Evolutionary conservation across 2,113 vertebrate species (phyloP).

Genomic region (Piprites chloris): DNA sequence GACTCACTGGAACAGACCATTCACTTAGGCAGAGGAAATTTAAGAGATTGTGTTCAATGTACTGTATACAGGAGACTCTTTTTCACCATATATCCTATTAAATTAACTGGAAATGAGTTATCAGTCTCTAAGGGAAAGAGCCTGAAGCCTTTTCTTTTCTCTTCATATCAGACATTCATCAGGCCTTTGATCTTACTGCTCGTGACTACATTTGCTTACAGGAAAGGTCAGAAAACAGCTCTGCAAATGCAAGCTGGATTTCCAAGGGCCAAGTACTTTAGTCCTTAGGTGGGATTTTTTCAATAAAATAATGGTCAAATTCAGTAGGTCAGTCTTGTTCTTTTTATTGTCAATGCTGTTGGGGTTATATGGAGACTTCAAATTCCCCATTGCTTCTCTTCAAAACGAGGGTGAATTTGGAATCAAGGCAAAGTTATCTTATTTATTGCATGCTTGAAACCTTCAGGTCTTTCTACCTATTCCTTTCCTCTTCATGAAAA

Average conservation of each 20-base stretch:
- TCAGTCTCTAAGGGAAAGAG: slow-evolving; percentile 21
- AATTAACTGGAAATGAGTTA: slow-evolving; percentile 55
- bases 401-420: background rate
- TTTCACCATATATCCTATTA: slow-evolving; percentile 45
- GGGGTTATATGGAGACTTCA: background rate
- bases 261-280: background rate
- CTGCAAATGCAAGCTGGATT: background rate
- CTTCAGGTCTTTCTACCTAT: background rate
- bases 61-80: slow-evolving; percentile 10
- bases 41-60: slow-evolving; percentile 24
- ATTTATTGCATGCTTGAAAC: background rate
- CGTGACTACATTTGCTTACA: background rate
- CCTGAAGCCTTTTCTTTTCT: slow-evolving; percentile 38
- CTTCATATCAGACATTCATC: slow-evolving; percentile 42
- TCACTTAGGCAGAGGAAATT: slow-evolving; percentile 23
- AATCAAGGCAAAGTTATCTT: background rate
- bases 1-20: background rate
- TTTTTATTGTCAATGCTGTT: background rate
- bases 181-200: slow-evolving; percentile 42
- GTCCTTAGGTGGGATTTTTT: background rate
- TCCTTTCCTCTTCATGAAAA: background rate
- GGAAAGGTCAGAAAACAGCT: slow-evolving; percentile 34
- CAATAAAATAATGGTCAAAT: background rate
- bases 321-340: background rate
- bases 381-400: background rate